These are phyloP conservation scores for Frankliniella intonsa DNA, from an alignment of 2,888 invertebrate species.

Conservation along the genomic window DNA sequence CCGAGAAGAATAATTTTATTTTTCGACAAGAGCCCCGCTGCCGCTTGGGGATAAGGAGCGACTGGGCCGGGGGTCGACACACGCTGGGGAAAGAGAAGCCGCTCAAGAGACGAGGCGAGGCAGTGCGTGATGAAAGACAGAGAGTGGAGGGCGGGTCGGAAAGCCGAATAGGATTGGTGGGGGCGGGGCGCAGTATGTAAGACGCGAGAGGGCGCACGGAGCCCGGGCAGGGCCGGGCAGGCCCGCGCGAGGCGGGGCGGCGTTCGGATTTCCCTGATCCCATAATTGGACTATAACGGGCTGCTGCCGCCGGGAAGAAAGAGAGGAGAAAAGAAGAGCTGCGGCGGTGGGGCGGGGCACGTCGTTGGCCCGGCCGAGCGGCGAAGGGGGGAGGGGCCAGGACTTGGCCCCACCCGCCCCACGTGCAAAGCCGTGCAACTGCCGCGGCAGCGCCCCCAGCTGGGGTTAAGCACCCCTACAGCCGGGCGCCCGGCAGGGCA, in stretches of 20 bases:
- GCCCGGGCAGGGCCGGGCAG: background rate
- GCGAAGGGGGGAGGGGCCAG: background rate
- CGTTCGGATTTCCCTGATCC: slow-evolving; percentile 12
- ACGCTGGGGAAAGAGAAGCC: background rate
- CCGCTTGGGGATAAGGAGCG: no score
- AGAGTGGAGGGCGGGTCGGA: background rate
- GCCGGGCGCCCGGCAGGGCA: background rate
- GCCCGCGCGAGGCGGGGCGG: background rate
- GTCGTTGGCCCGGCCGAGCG: background rate
- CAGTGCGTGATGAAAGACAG: background rate
- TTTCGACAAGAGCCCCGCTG: no score
- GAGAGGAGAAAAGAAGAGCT: background rate
- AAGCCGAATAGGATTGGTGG: background rate
- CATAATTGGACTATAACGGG: slow-evolving; percentile 15
- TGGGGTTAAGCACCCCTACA: background rate
- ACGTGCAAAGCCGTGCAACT: background rate
- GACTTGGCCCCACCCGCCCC: no score
- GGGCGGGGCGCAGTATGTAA: background rate
- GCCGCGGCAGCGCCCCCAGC: background rate
- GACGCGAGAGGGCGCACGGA: background rate
- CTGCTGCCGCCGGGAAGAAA: background rate
- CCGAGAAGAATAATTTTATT: background rate
- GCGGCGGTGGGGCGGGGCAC: background rate
- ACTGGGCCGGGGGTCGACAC: no score
- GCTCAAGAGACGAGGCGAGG: background rate